phyloP scores from a whole-genome alignment of 2,888 invertebrate species.

The Drosophila birchii region DNA sequence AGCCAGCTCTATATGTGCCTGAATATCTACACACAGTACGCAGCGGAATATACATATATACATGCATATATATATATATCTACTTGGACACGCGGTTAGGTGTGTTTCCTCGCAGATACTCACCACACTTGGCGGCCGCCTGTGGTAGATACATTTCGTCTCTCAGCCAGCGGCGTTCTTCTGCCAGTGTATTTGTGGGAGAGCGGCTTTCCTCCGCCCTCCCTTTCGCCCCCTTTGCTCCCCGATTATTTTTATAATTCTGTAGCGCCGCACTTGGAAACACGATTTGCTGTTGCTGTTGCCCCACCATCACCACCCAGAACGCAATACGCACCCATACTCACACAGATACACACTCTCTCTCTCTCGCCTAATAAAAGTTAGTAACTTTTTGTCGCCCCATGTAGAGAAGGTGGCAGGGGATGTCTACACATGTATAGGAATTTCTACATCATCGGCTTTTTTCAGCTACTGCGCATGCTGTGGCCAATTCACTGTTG shows the following conservation, averaged over 20 bases:
- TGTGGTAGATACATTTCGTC: constrained; percentile 52
- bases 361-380: constrained; percentile 23
- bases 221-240: constrained; percentile 18
- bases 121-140: constrained; percentile 46
- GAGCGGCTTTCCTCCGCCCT: constrained; percentile 18
- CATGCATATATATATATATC: constrained; percentile 19
- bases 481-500: constrained; percentile 47
- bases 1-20: constrained; percentile 24
- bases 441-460: constrained; percentile 41
- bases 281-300: constrained; percentile 40
- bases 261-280: constrained; percentile 59
- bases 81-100: constrained; percentile 56
- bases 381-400: constrained; percentile 40
- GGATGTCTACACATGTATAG: constrained; percentile 38
- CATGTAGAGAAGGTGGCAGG: constrained; percentile 15
- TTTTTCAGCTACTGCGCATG: constrained; percentile 45
- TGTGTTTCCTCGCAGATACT: constrained; percentile 42
- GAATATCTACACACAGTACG: constrained; percentile 32
- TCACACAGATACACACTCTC: not conserved
- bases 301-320: constrained; percentile 50
- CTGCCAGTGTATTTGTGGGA: constrained; percentile 9
- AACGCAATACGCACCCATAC: constrained; percentile 26
- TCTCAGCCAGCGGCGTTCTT: constrained; percentile 32
- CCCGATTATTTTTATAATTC: constrained; percentile 73
- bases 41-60: constrained; percentile 16